Evolutionary conservation across 2,888 invertebrate species (phyloP).

Genomic region (Lamellibrachia satsuma): DNA sequence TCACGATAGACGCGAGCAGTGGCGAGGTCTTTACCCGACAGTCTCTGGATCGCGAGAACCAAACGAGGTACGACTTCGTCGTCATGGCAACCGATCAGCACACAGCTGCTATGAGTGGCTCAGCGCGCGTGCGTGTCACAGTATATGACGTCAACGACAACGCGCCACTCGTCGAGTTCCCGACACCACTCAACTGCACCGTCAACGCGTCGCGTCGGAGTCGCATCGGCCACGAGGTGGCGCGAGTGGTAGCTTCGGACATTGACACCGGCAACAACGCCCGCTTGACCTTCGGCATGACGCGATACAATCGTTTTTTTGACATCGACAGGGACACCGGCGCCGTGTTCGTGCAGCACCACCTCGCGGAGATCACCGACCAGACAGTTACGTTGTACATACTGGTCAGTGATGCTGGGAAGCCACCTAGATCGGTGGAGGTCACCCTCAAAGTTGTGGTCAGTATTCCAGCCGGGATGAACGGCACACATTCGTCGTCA

Average conservation of each 20-base stretch:
- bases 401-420: neutral
- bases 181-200: constrained; percentile 47
- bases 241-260: constrained; percentile 46
- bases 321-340: constrained; percentile 64
- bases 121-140: constrained; percentile 42
- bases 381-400: neutral
- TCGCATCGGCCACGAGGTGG: constrained; percentile 43
- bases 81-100: constrained; percentile 67
- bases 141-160: constrained; percentile 55
- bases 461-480: neutral
- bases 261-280: constrained; percentile 49
- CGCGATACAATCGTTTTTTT: constrained; percentile 53
- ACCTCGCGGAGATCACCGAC: neutral
- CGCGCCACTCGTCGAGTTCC: constrained; percentile 49
- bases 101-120: constrained; percentile 34
- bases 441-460: neutral
- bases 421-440: neutral
- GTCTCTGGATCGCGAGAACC: constrained; percentile 24
- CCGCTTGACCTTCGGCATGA: constrained; percentile 28
- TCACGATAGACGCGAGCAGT: constrained; percentile 27
- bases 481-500: neutral
- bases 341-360: constrained; percentile 39
- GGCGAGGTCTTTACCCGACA: constrained; percentile 18
- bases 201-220: constrained; percentile 39
- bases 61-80: neutral